Conservation (phyloP, 2,797 vertebrate species). For the Spinibarbus caldwelli region DNA sequence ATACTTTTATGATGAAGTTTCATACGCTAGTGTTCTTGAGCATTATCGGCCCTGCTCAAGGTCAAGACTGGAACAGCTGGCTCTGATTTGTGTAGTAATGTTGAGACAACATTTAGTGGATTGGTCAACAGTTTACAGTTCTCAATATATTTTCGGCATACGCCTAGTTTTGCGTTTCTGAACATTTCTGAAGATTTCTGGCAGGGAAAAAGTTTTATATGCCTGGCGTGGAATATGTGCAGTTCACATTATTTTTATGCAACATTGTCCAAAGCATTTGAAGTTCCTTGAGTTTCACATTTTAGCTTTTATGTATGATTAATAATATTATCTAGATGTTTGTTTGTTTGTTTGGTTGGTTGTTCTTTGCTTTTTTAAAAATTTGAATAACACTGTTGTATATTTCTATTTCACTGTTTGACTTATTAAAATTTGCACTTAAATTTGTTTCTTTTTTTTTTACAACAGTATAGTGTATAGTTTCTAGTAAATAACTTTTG, state of each 20-base stretch:
- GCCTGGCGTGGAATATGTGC: background rate
- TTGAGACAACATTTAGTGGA: slow-evolving; percentile 2
- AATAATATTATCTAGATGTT: slow-evolving; percentile 10
- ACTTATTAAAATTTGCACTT: slow-evolving; percentile 54
- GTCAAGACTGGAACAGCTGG: slow-evolving; percentile 9
- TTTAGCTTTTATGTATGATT: slow-evolving; percentile 37
- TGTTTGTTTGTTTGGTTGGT: slow-evolving; percentile 18
- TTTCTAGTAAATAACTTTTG: background rate
- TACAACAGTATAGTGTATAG: background rate
- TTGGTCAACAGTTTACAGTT: slow-evolving; percentile 16
- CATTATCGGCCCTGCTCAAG: background rate
- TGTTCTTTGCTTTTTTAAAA: slow-evolving; percentile 43
- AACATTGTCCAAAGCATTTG: slow-evolving; percentile 53
- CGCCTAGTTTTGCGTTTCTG: slow-evolving; percentile 31
- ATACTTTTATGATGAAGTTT: slow-evolving; percentile 40
- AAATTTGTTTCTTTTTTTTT: background rate
- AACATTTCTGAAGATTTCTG: slow-evolving; percentile 12
- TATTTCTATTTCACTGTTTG: slow-evolving; percentile 51
- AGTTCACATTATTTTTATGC: slow-evolving; percentile 35
- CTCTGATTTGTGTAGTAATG: slow-evolving; percentile 8
- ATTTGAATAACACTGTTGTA: slow-evolving; percentile 51
- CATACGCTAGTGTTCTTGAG: slow-evolving; percentile 10
- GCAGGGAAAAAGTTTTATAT: background rate
- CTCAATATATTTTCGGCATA: slow-evolving; percentile 15
- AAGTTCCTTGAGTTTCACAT: slow-evolving; percentile 44